phyloP scores from a whole-genome alignment of 1,140 invertebrate species.

The Drosophila ogumai region DNA sequence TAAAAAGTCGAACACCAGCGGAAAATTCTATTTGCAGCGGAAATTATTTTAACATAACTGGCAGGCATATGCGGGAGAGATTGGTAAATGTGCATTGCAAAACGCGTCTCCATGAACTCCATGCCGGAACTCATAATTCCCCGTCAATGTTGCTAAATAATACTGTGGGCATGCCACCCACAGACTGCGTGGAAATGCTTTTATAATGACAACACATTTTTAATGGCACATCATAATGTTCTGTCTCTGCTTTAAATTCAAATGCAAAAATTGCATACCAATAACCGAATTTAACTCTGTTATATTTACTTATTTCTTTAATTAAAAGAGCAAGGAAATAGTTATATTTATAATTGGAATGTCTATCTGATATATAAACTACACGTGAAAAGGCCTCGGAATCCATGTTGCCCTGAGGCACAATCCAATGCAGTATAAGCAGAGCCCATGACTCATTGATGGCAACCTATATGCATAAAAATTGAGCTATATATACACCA shows the following conservation, averaged over 20 bases:
- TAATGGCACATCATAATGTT: background rate
- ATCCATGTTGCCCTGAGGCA: background rate
- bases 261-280: background rate
- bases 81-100: conserved; percentile 23
- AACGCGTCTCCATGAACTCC: conserved; percentile 16
- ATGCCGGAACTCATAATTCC: conserved; percentile 18
- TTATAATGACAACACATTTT: background rate
- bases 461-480: conserved; percentile 54
- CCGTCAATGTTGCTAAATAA: conserved; percentile 11
- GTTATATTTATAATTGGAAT: background rate
- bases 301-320: no score
- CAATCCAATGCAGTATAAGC: conserved; percentile 8
- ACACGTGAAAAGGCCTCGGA: background rate
- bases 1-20: conserved; percentile 16
- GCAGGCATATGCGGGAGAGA: conserved; percentile 4
- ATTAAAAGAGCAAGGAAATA: background rate
- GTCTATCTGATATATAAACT: no score
- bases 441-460: conserved; percentile 47
- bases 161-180: background rate
- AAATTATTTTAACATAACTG: conserved; percentile 73
- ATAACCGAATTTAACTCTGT: background rate
- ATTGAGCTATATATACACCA: conserved; percentile 53
- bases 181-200: background rate
- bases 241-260: background rate
- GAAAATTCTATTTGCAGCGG: conserved; percentile 64